Conservation (phyloP, 2,797 vertebrate genomes). For the Brotula barbata region DNA sequence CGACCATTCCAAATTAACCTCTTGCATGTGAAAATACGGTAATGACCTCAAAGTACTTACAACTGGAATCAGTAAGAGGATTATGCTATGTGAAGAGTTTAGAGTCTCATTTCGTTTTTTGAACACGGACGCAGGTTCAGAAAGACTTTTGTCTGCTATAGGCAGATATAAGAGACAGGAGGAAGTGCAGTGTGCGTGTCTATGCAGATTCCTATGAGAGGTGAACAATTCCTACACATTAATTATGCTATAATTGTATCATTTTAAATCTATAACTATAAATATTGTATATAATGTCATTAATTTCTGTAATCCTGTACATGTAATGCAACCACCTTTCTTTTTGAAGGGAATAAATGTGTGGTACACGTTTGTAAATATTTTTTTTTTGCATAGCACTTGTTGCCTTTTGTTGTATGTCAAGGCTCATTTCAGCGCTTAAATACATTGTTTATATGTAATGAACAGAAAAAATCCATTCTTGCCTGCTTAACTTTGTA, state of each 20-base stretch:
- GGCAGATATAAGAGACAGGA: slow-evolving; percentile 48
- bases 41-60: slow-evolving; percentile 55
- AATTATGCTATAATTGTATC: slow-evolving; percentile 76
- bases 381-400: slow-evolving; percentile 84
- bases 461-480: slow-evolving; percentile 84
- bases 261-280: slow-evolving; percentile 81
- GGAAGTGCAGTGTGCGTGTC: slow-evolving; percentile 55
- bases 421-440: slow-evolving; percentile 85
- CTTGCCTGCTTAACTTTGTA: slow-evolving; percentile 90
- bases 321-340: slow-evolving; percentile 97
- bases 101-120: slow-evolving; percentile 44
- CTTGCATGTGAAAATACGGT: slow-evolving; percentile 62
- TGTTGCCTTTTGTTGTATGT: slow-evolving; percentile 85
- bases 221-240: slow-evolving; percentile 69
- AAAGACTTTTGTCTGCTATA: slow-evolving; percentile 54
- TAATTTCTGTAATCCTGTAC: slow-evolving; percentile 90
- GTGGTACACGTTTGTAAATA: slow-evolving; percentile 88
- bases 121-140: slow-evolving; percentile 35
- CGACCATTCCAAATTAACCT: slow-evolving; percentile 61
- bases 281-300: slow-evolving; percentile 85
- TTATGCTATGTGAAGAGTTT: slow-evolving; percentile 36
- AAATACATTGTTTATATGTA: slow-evolving; percentile 87
- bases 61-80: slow-evolving; percentile 72
- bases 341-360: slow-evolving; percentile 91
- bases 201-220: slow-evolving; percentile 51